Evolutionary conservation across 2,888 invertebrate genomes (phyloP).

Genomic region (Dynastes tityus): DNA sequence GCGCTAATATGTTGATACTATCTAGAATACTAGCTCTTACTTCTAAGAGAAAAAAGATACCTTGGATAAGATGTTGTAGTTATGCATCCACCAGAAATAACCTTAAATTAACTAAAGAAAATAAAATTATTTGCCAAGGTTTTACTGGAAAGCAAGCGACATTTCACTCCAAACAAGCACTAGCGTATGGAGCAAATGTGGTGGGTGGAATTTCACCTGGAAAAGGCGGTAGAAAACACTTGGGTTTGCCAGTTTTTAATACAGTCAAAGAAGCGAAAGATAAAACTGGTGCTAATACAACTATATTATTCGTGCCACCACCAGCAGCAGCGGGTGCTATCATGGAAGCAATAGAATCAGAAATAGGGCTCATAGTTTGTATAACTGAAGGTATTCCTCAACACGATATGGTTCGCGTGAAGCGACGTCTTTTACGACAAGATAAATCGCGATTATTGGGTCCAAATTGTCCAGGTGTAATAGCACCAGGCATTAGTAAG

Average conservation of each 20-base stretch:
- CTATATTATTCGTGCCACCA: slow-evolving; percentile 87
- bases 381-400: slow-evolving; percentile 83
- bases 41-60: slow-evolving; percentile 14
- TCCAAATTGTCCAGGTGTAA: slow-evolving; percentile 90
- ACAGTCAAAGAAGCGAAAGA: slow-evolving; percentile 79
- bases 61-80: background rate
- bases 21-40: background rate
- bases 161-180: slow-evolving; percentile 80
- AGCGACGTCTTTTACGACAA: slow-evolving; percentile 76
- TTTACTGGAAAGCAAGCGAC: slow-evolving; percentile 85
- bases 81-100: slow-evolving; percentile 51
- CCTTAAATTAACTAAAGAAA: slow-evolving; percentile 67
- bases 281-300: slow-evolving; percentile 79
- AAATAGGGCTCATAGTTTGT: slow-evolving; percentile 73
- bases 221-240: slow-evolving; percentile 86
- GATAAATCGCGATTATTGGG: slow-evolving; percentile 83
- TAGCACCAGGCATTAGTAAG: slow-evolving; percentile 84
- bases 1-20: slow-evolving; percentile 6
- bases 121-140: slow-evolving; percentile 86
- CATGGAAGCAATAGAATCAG: slow-evolving; percentile 82
- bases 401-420: slow-evolving; percentile 88
- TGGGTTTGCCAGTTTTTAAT: slow-evolving; percentile 74
- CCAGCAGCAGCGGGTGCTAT: slow-evolving; percentile 80
- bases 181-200: slow-evolving; percentile 86
- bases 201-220: slow-evolving; percentile 87